Base-by-base conservation (phyloP, 2,888 invertebrate species). In the Hyppa rectilinea region DNA sequence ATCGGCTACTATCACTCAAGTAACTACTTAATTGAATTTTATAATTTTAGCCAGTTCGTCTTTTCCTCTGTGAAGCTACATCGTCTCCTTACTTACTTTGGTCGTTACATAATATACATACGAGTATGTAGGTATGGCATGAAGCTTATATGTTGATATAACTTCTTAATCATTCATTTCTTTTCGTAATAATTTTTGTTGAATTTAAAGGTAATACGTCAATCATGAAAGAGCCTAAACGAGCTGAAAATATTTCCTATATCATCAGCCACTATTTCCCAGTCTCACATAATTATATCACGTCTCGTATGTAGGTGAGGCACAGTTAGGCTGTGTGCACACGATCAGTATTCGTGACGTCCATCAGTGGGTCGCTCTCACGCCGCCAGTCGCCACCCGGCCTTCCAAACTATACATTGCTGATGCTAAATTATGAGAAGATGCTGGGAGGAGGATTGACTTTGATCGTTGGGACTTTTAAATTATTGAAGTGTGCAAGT, bases 301-400 rank as follows among this genome's bases (percentile, higher is more conserved):
- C 82, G 85, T 79, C 78, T 83, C 68, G 75, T 84, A 85, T 85
- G 86, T 86, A 83, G 87, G 87, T 85, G 83, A 86, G 79, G 76
- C 68, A 62, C 73, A 71, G 76, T 81, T 87, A 86, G 79, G 79
- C 71, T 53, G 50, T 69, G 72, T 75, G 78, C 84, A 85, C 85
- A 84, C 87, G 83, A 78, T 68, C 81, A 75, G 79, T 74, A 76
- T 74, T 81, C 85, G 84, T 81, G 85, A 81, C 84, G 85, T 81
- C 80, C 84, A 72, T 83, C 82, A 85, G 73, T 72, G 80, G 84
- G 77, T 66, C 78, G 85, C 84, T 84, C 84, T 82, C 84, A 84
- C 84, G 83, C 78, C 74, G 71, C 75, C 60, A 61, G 66, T 70
- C 55, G 55, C 60, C 63, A 74, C 73, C 60, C 70, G 66, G 50